Base-by-base conservation (phyloP, 2,113 vertebrate genomes). In the Delphinapterus leucas region DNA sequence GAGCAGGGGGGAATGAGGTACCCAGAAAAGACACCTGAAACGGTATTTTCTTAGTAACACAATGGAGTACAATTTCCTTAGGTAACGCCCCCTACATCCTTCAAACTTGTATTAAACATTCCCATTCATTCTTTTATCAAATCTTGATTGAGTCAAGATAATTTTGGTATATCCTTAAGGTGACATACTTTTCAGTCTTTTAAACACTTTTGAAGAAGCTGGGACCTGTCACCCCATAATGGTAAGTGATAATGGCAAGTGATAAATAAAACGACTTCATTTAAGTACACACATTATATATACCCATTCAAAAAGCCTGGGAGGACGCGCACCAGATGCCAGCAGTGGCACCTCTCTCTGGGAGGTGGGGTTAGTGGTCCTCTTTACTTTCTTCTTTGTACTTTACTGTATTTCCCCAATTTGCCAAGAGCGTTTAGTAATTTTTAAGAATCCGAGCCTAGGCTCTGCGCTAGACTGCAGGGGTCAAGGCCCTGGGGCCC, bases 181-280 rank as follows among this genome's bases (percentile, higher is more conserved):
- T 53, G 10, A 85, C 81, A 63, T 28, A n/a, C 8, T 41, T 13
- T 7, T 33, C 28, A 36, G 17, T 81, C 58, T 86, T 74, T 53
- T 49, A n/a, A 84, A 63, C 31, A 26, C 60, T 26, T 70, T 8
- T 28, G 53, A 81, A 85, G 33, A 53, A 14, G 31, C 28, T 33
- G 55, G 53, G n/a, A 47, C 10, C 15, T 3, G 3, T 55, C 5
- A 49, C 65, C 14, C 14, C 13, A 13, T 28, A 15, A 28, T 8
- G 14, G 8, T 15, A 49, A 0, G 0, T 44, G 26, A 88, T 8
- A 63, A 68, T 8, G 18, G 6, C 12, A 49, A 0, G 0, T 44
- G 26, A 88, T 11, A 63, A 70, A 68, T 3, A 26, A 84, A 80
- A 90, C 0, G 0, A 36, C 33, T 58, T 28, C 55, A 23, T 8